These are phyloP conservation scores for Cyclophora punctaria DNA, from an alignment of 2,888 invertebrate genomes.

Conservation along the genomic window DNA sequence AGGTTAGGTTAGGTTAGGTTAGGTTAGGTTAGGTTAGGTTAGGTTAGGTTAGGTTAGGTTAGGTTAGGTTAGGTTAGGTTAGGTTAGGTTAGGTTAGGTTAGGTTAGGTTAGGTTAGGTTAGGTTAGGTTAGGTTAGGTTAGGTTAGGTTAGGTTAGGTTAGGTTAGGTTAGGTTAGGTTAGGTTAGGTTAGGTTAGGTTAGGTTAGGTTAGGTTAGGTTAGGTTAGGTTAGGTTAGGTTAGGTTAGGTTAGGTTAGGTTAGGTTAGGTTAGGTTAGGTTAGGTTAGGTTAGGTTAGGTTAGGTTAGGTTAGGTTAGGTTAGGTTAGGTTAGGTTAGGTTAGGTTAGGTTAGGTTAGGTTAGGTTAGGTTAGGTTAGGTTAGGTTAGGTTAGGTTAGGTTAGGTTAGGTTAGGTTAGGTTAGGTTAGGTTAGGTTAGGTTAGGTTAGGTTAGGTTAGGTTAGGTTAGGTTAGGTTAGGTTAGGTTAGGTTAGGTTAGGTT, in stretches of 20 bases:
- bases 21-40: constrained; percentile 7
- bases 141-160: constrained; percentile 5
- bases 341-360: constrained; percentile 13
- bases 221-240: constrained; percentile 9
- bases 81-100: constrained; percentile 4
- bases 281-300: constrained; percentile 10
- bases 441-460: too few relatives aligned
- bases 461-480: too few relatives aligned
- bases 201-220: constrained; percentile 7
- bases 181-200: constrained; percentile 11
- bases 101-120: constrained; percentile 4
- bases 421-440: constrained; percentile 11
- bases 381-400: constrained; percentile 18
- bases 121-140: constrained; percentile 3
- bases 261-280: constrained; percentile 11
- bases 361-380: constrained; percentile 12
- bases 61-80: constrained; percentile 6
- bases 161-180: constrained; percentile 8
- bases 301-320: constrained; percentile 13
- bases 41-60: constrained; percentile 6
- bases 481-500: too few relatives aligned
- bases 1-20: constrained; percentile 8
- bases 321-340: constrained; percentile 10
- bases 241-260: constrained; percentile 9
- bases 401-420: constrained; percentile 12